Percentiles rank a stretch among this genome's conserved stretches.
These are phyloP conservation scores for Macroramphosus scolopax DNA, from an alignment of 2,797 vertebrate species.

Conservation along the genomic window DNA sequence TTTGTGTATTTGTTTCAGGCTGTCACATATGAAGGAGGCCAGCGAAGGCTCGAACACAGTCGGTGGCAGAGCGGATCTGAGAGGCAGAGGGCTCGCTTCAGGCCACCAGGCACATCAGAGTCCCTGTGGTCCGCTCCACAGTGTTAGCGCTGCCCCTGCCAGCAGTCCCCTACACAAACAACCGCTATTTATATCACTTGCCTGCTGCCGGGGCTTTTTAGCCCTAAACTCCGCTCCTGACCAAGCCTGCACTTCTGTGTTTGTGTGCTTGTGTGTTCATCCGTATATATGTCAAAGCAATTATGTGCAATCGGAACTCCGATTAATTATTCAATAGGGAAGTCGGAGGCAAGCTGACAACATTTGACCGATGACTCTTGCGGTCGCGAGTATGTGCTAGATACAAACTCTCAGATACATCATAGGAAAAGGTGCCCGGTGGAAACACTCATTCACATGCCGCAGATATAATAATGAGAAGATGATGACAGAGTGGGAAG, in stretches of 20 bases:
- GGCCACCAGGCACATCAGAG: conserved; percentile 72
- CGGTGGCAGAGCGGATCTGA: conserved; percentile 59
- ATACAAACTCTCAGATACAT: conserved; percentile 31
- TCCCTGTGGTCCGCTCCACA: conserved; percentile 70
- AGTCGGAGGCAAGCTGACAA: conserved; percentile 78
- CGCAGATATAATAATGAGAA: conserved; percentile 50
- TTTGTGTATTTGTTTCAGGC: conserved; percentile 48
- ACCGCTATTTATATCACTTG: conserved; percentile 82
- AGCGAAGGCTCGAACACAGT: conserved; percentile 55
- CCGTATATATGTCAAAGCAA: conserved; percentile 67
- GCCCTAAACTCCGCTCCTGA: conserved; percentile 71
- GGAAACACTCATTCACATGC: conserved; percentile 41
- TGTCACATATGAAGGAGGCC: conserved; percentile 59
- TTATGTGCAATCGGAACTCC: conserved; percentile 75
- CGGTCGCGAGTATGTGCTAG: conserved; percentile 54
- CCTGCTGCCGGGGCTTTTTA: conserved; percentile 82
- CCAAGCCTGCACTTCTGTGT: conserved; percentile 57
- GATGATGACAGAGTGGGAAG: conserved; percentile 56
- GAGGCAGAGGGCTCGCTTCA: conserved; percentile 59
- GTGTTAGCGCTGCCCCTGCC: conserved; percentile 69
- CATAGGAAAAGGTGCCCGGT: conserved; percentile 50
- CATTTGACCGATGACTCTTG: conserved; percentile 75
- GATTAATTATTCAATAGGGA: conserved; percentile 88
- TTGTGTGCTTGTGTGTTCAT: conserved; percentile 30
- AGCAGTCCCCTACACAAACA: conserved; percentile 72